Evolutionary conservation across 2,888 invertebrate species (phyloP), one percentile per base, ranked within the genome.

Genomic region (Pteria penguin): DNA sequence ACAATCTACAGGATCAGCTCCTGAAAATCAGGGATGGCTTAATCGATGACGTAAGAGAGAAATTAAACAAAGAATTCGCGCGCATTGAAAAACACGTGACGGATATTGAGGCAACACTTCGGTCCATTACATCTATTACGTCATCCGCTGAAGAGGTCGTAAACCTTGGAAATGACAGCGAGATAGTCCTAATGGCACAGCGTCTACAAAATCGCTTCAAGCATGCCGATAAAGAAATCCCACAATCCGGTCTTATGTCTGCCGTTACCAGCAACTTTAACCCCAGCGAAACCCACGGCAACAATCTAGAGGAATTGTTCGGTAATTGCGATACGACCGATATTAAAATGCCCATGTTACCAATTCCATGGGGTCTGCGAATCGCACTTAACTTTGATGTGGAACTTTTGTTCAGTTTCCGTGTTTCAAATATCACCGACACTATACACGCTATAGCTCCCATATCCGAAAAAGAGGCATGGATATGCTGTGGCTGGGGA

Each of bases 371-470:
- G 84, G 84, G 84, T 11, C 80, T 84, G 11, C 70, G 83, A 31
- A 81, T 82, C 4, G 82, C 83, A 0, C 79, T 82, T 27, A 78
- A 82, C 4, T 81, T 83, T 70, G 83, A 84, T 54, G 83, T 84
- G 61, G 66, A 81, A 18, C 81, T 83, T 14, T 52, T 84, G 31
- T 79, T 67, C 14, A 78, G 72, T 29, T 83, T 84, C 60, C 81
- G 72, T 45, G 72, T 82, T 1, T 72, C 76, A 27, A 75, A 80
- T 31, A 52, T 61, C 31, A 74, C 74, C 11, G 84, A 84, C 22
- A 84, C 84, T 0, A 70, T 84, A n/a, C 84, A 84, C 36, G 82
- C 84, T 2, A 84, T 84, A 26, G 84, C 84, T 0, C 84, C 84
- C 14, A 75, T 83, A 2, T 83, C 82, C 1, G 84, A 81, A 4